These are phyloP conservation scores for Oligia fasciuncula DNA, from an alignment of 2,888 invertebrate genomes.

Conservation along the genomic window DNA sequence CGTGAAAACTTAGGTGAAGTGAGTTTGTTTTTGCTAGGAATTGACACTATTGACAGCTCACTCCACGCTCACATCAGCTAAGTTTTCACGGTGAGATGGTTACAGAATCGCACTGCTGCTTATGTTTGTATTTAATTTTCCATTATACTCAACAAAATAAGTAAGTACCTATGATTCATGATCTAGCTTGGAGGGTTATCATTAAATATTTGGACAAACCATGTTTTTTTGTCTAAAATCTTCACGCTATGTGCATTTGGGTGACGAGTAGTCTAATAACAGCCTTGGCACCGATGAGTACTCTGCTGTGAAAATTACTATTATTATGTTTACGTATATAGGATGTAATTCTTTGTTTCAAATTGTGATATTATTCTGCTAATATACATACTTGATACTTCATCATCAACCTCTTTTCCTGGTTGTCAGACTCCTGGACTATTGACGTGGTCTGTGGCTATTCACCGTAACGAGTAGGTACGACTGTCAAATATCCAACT, in stretches of 20 bases:
- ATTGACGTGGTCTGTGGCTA: too few relatives aligned
- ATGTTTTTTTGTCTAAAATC: slow-evolving; percentile 51
- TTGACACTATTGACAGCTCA: too few relatives aligned
- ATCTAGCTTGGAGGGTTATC: slow-evolving; percentile 2
- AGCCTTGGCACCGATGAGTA: slow-evolving; percentile 58
- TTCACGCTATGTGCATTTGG: slow-evolving; percentile 58
- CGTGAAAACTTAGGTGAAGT: too few relatives aligned
- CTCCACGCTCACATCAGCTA: too few relatives aligned
- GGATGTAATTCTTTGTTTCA: background rate
- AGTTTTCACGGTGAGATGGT: too few relatives aligned
- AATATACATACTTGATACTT: background rate
- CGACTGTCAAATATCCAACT: too few relatives aligned
- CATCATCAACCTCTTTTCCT: background rate
- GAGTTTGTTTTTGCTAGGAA: too few relatives aligned
- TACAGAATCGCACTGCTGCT: too few relatives aligned
- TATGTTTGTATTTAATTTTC: too few relatives aligned
- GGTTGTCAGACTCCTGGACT: background rate
- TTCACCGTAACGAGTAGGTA: too few relatives aligned
- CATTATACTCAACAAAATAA: background rate
- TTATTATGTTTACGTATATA: slow-evolving; percentile 19
- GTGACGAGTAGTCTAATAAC: slow-evolving; percentile 50
- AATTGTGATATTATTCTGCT: slow-evolving; percentile 8
- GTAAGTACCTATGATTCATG: slow-evolving; percentile 1
- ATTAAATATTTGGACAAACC: slow-evolving; percentile 36
- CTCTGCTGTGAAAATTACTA: slow-evolving; percentile 37